Conservation (phyloP, 2,888 invertebrate species). For the Isotomurus palustris region DNA sequence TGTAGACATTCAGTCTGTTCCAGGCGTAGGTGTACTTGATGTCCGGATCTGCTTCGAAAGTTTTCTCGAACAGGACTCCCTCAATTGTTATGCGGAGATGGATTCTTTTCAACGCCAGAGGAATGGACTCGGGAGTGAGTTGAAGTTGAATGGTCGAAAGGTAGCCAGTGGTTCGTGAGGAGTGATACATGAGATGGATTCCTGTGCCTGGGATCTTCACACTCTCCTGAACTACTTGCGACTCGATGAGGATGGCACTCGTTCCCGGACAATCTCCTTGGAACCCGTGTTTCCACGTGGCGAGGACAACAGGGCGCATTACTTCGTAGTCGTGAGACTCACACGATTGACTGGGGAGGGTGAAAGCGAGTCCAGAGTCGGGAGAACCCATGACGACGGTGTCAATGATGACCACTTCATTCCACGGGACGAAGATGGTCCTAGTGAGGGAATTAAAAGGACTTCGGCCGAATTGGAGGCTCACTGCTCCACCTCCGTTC, state of each 20-base stretch:
- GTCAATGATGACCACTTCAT: slow-evolving; percentile 89
- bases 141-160: slow-evolving; percentile 87
- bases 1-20: slow-evolving; percentile 93
- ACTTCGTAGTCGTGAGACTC: slow-evolving; percentile 82
- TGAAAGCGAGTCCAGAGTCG: slow-evolving; percentile 68
- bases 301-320: slow-evolving; percentile 88
- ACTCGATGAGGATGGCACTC: slow-evolving; percentile 82
- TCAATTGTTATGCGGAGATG: slow-evolving; percentile 90
- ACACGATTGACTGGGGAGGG: slow-evolving; percentile 70
- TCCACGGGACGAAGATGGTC: slow-evolving; percentile 93
- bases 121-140: slow-evolving; percentile 78
- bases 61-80: slow-evolving; percentile 86
- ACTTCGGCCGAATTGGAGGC: slow-evolving; percentile 85
- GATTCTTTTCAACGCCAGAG: slow-evolving; percentile 75
- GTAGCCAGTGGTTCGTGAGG: slow-evolving; percentile 88
- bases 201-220: slow-evolving; percentile 90
- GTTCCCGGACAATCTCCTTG: slow-evolving; percentile 91
- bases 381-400: slow-evolving; percentile 67
- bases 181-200: slow-evolving; percentile 92
- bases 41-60: slow-evolving; percentile 92
- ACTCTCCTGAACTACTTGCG: slow-evolving; percentile 92
- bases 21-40: slow-evolving; percentile 97
- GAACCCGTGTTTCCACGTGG: slow-evolving; percentile 92
- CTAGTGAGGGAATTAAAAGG: slow-evolving; percentile 83
- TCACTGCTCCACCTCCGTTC: slow-evolving; percentile 97